A percentile compares a stretch with the other conserved stretches of the same genome.
phyloP scores from a whole-genome alignment of 2,888 invertebrate species.

The Toxonevra muliebris region DNA sequence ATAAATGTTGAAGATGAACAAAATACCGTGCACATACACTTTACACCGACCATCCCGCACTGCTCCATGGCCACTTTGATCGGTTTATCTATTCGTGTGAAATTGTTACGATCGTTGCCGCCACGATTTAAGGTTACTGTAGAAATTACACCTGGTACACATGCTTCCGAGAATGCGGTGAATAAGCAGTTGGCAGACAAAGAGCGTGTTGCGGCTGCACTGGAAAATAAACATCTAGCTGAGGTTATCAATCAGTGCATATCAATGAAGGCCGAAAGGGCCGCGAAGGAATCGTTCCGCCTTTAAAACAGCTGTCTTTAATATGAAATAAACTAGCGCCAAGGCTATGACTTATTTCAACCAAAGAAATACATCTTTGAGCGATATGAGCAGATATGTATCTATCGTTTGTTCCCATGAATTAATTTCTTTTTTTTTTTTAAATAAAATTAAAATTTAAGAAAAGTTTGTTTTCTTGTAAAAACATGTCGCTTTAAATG shows the following conservation, averaged over 20 bases:
- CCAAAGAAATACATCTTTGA: too few relatives aligned
- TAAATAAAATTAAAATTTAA: background rate
- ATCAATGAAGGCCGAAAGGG: constrained; percentile 39
- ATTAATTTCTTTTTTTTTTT: background rate
- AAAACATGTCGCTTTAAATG: too few relatives aligned
- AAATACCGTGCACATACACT: constrained; percentile 79
- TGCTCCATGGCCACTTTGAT: constrained; percentile 97
- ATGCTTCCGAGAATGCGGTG: constrained; percentile 89
- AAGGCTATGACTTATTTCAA: too few relatives aligned
- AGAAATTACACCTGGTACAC: constrained; percentile 89
- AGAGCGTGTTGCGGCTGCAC: constrained; percentile 95
- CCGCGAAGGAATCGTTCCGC: too few relatives aligned
- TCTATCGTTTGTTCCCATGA: too few relatives aligned
- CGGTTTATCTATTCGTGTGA: constrained; percentile 91
- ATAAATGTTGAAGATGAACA: constrained; percentile 79
- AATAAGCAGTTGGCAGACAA: constrained; percentile 99
- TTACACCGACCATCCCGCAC: constrained; percentile 98
- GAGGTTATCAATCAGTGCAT: constrained; percentile 96
- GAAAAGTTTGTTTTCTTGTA: too few relatives aligned
- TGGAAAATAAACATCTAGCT: constrained; percentile 91
- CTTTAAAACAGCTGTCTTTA: too few relatives aligned
- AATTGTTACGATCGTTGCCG: constrained; percentile 85
- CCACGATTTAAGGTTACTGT: constrained; percentile 87
- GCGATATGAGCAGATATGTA: too few relatives aligned
- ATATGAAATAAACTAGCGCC: too few relatives aligned